Base-by-base conservation (phyloP, 37 sponge, comb jelly and placozoan genomes). In the Petrosia ficiformis region DNA sequence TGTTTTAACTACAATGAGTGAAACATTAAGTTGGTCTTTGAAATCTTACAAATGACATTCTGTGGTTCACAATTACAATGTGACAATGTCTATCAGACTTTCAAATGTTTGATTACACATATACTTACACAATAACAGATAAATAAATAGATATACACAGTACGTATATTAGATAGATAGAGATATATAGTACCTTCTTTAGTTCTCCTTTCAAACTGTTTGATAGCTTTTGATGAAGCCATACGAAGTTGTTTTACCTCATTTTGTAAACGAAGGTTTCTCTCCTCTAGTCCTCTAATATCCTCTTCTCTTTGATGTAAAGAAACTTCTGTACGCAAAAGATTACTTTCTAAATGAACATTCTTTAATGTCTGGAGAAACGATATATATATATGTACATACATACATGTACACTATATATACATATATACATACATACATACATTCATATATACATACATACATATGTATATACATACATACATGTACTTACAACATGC, bases 191-290 rank as follows among this genome's bases (percentile, higher is more conserved):
- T 75, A 87, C 87, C 82, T 56, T 93, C 93, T 39, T 31, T 71
- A 33, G 85, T 93, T 58, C 79, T 80, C 68, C 63, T 80, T 38
- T 93, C 93, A 85, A 88, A 93, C 63, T 88, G 94, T 44, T 85
- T 75, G 39, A 89, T 41, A 0, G 94, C 74, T 64, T 65, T 72
- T 0, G 83, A 67, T 60, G 86, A 81, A 32, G 86, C 58, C 36
- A 78, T 70, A 25, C 78, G 59, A 29, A 79, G 44, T 43, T 84
- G 89, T 42, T 67, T 52, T 31, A 88, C 37, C 29, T 88, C 83
- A 16, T 65, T 31, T 72, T 80, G 71, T n/a, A 93, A 75, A 29
- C 89, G 28, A 4, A 84, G 61, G 34, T 85, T 85, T 19, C 68
- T 84, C 1, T 39, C 8, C 3, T 64, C 77, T 56, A 88, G 54